A percentile compares a stretch with the other conserved stretches of the same genome.
These are phyloP conservation scores for Melinopterus prodromus DNA, from an alignment of 2,888 invertebrate species.

Conservation along the genomic window DNA sequence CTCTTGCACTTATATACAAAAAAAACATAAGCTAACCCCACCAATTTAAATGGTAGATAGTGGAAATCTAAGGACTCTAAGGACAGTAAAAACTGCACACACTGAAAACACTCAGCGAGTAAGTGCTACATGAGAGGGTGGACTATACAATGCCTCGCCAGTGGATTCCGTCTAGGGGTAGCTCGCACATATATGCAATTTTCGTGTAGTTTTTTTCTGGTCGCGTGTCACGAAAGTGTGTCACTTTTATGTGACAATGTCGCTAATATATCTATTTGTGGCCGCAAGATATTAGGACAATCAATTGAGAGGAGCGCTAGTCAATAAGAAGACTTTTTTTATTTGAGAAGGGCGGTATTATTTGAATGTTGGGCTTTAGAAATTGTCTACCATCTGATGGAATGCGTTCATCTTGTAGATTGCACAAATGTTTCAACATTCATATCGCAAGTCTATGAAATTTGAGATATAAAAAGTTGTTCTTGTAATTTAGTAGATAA, in stretches of 20 bases:
- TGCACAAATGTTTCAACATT: too few relatives aligned
- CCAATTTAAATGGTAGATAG: constrained; percentile 4
- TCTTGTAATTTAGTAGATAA: too few relatives aligned
- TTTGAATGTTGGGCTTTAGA: background rate
- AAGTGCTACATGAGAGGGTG: background rate
- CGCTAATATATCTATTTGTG: background rate
- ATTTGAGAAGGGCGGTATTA: background rate
- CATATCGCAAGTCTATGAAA: too few relatives aligned
- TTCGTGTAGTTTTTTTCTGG: background rate
- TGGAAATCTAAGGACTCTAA: background rate
- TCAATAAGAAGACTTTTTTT: background rate
- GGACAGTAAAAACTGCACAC: background rate
- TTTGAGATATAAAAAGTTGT: too few relatives aligned
- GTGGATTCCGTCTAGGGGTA: background rate
- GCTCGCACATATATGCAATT: background rate
- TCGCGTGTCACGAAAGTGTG: background rate
- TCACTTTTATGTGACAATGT: background rate
- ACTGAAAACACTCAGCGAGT: background rate
- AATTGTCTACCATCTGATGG: too few relatives aligned
- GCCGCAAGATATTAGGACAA: background rate
- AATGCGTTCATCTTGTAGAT: too few relatives aligned
- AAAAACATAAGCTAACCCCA: background rate
- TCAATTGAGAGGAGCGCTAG: background rate
- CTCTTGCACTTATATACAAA: background rate
- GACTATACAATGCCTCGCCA: background rate